Evolutionary conservation across 2,888 invertebrate species (phyloP), one percentile per base, ranked within the genome.

Genomic region (Hanleya hanleyi): DNA sequence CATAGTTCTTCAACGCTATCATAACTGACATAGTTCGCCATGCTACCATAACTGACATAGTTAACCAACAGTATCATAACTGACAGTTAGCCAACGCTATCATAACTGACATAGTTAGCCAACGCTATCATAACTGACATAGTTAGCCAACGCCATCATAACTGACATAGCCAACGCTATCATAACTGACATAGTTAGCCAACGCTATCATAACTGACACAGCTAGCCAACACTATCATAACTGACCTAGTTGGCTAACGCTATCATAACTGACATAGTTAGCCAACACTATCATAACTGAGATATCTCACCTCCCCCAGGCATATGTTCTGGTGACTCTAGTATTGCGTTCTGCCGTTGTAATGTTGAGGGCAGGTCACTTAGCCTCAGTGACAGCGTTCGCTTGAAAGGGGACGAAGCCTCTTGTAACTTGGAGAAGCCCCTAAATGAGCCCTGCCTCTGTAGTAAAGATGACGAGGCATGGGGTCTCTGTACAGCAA

Each of bases 391-490:
- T 77, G 98, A 98, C 93, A 98, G 95, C 91, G 98, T 97, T 61
- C 98, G 93, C 92, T 99, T 98, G 96, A 99, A 76, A 95, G 98
- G 91, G 9, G 90, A 91, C 0, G 88, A 86, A 2, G 80, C 81
- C 66, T 89, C 89, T 51, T 86, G 86, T 38, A 90, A 84, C 70
- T 90, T 90, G 32, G 86, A 83, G 91, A 98, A 96, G 66, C 96
- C 97, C 69, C 97, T 93, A 92, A 97, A 97, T 77, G 97, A 97
- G 80, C 97, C 97, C 92, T 99, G 98, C 38, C 99, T 93, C 91
- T 98, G 96, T 70, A 99, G 93, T 94, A 99, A 95, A 81, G 96
- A 95, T 38, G 96, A 95, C 51, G 98, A 97, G 73, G 98, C 98
- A 89, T 97, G 97, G 1, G 99, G 99, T 69, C 91, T 83, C 79